Evolutionary conservation across 37 sponge, comb jelly and placozoan species (phyloP).

Genomic region (Aphrocallistes beatrix): DNA sequence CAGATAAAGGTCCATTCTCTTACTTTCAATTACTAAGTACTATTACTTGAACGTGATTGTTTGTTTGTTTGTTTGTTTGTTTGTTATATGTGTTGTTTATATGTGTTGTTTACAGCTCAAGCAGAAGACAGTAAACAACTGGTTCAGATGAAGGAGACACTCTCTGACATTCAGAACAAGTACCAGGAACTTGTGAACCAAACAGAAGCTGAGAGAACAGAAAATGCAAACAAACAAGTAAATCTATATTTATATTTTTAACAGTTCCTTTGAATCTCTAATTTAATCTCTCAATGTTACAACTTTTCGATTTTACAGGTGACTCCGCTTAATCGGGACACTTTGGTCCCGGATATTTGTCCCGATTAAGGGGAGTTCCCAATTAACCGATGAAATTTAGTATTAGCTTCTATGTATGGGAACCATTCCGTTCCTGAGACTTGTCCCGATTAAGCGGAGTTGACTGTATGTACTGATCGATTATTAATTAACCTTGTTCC

Average conservation of each 20-base stretch:
- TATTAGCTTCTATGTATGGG: too few species aligned
- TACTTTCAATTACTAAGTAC: too few species aligned
- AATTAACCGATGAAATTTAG: too few species aligned
- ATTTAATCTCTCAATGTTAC: too few species aligned
- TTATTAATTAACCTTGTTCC: too few species aligned
- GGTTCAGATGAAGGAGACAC: neutral
- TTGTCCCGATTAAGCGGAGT: neutral
- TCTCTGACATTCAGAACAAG: slow-evolving; percentile 8
- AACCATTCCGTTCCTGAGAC: neutral
- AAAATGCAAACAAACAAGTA: neutral
- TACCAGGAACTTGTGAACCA: neutral
- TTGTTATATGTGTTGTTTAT: neutral
- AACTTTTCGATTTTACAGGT: too few species aligned
- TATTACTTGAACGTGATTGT: too few species aligned
- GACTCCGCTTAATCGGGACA: too few species aligned
- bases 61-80: neutral
- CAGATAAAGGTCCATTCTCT: too few species aligned
- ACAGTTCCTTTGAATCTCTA: neutral
- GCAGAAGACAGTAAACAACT: neutral
- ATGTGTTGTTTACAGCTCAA: neutral
- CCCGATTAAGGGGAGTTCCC: too few species aligned
- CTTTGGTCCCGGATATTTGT: too few species aligned
- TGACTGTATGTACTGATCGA: neutral
- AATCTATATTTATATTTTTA: neutral
- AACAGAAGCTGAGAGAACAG: neutral